Percentiles rank a stretch among this genome's conserved stretches.
Conservation (phyloP, 2,888 invertebrate genomes). For the Leptothorax acervorum region DNA sequence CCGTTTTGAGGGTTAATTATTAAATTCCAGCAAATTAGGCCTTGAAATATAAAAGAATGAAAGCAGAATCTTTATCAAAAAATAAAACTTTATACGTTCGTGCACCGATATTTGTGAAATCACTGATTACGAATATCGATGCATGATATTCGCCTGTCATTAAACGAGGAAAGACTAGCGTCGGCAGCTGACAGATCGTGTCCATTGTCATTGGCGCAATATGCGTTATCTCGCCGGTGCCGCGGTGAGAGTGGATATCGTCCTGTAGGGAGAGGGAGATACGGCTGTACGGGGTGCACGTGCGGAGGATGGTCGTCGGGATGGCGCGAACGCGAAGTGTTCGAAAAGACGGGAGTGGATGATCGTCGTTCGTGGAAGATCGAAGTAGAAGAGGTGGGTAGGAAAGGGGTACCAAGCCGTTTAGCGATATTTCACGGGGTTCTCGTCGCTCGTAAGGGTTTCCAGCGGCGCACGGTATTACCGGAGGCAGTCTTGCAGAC, state of each 20-base stretch:
- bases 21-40: neutral
- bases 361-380: constrained; percentile 38
- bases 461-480: constrained; percentile 80
- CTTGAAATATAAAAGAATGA: neutral
- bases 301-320: neutral
- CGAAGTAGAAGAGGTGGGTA: constrained; percentile 41
- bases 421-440: constrained; percentile 85
- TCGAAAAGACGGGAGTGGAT: constrained; percentile 48
- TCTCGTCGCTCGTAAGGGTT: constrained; percentile 77
- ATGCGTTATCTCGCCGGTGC: constrained; percentile 36
- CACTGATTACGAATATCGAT: neutral
- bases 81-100: neutral
- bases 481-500: constrained; percentile 85
- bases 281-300: constrained; percentile 4
- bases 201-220: constrained; percentile 39
- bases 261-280: constrained; percentile 6
- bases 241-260: constrained; percentile 22
- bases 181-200: constrained; percentile 3
- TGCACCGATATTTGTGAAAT: neutral
- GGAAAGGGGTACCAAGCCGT: constrained; percentile 76
- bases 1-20: neutral
- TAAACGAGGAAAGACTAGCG: neutral
- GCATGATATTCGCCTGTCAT: neutral
- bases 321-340: neutral
- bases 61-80: neutral